Percentiles rank a stretch among this genome's conserved stretches.
Evolutionary conservation across 2,113 vertebrate species (phyloP).

Genomic region (Myotis davidii): DNA sequence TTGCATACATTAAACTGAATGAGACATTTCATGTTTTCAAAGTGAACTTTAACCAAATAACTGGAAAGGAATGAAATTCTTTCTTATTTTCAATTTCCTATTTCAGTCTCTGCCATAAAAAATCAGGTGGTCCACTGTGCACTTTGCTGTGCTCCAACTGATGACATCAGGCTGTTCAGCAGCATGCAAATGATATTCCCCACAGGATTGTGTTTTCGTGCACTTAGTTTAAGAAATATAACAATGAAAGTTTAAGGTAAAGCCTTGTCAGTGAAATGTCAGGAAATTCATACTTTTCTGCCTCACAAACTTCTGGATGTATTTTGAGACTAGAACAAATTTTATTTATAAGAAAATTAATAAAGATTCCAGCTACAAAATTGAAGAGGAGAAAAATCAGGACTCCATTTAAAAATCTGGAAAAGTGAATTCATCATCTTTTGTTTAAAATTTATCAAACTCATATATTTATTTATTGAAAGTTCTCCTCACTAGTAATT

Average conservation of each 20-base stretch:
- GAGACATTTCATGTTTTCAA: background rate
- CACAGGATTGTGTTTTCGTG: background rate
- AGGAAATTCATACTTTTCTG: background rate
- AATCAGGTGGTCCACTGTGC: background rate
- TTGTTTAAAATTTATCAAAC: background rate
- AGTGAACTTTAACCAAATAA: conserved; percentile 15
- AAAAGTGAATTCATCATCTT: background rate
- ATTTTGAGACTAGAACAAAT: background rate
- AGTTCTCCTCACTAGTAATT: background rate
- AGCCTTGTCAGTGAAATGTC: background rate
- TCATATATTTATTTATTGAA: background rate
- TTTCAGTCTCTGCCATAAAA: background rate
- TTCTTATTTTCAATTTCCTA: background rate
- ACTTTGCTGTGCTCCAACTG: conserved; percentile 14
- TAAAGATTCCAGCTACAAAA: background rate
- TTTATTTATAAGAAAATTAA: background rate
- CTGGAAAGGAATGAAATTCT: background rate
- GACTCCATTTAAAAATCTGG: background rate
- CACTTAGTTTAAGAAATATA: background rate
- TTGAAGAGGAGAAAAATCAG: background rate
- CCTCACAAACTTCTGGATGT: background rate
- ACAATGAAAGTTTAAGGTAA: conserved; percentile 39
- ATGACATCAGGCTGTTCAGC: conserved; percentile 40
- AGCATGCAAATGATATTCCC: background rate
- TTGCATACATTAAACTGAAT: background rate